Evolutionary conservation across 2,888 invertebrate species (phyloP).

Genomic region (Asteroscopus sphinx): DNA sequence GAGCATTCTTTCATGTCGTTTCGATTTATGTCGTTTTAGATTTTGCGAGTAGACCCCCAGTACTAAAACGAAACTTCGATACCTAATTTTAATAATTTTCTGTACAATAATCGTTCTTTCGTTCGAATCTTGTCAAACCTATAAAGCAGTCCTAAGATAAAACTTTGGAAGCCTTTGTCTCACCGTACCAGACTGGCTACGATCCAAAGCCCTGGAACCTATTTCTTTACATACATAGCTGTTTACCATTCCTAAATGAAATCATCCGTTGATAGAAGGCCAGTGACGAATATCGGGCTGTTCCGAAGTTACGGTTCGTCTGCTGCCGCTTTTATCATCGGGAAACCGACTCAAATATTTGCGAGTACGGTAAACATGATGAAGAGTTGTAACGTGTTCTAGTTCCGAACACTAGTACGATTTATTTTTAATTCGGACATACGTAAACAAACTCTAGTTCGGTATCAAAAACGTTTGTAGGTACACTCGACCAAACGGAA

Average conservation of each 20-base stretch:
- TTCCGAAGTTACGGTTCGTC: constrained; percentile 31
- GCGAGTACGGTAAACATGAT: constrained; percentile 38
- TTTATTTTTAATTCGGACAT: constrained; percentile 32
- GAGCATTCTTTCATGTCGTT: too few species aligned
- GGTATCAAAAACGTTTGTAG: constrained; percentile 6
- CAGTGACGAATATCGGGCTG: constrained; percentile 49
- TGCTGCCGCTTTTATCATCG: constrained; percentile 44
- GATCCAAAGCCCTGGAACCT: constrained; percentile 52
- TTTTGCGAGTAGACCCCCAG: too few species aligned
- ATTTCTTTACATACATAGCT: constrained; percentile 55
- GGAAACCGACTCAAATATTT: constrained; percentile 38
- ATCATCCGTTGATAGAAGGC: constrained; percentile 49
- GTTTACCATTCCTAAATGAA: constrained; percentile 57
- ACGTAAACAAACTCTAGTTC: constrained; percentile 18
- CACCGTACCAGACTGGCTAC: constrained; percentile 48
- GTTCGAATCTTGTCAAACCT: too few species aligned
- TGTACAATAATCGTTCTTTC: too few species aligned
- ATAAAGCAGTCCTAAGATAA: constrained; percentile 5
- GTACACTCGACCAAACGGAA: too few species aligned
- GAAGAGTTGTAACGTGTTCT: constrained; percentile 33
- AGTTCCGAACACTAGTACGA: constrained; percentile 16
- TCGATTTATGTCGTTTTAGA: too few species aligned
- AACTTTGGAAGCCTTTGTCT: constrained; percentile 36
- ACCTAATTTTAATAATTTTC: too few species aligned
- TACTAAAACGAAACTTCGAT: too few species aligned